These are phyloP conservation scores for Apolygus lucorum DNA, from an alignment of 1,140 invertebrate genomes.

Conservation along the genomic window DNA sequence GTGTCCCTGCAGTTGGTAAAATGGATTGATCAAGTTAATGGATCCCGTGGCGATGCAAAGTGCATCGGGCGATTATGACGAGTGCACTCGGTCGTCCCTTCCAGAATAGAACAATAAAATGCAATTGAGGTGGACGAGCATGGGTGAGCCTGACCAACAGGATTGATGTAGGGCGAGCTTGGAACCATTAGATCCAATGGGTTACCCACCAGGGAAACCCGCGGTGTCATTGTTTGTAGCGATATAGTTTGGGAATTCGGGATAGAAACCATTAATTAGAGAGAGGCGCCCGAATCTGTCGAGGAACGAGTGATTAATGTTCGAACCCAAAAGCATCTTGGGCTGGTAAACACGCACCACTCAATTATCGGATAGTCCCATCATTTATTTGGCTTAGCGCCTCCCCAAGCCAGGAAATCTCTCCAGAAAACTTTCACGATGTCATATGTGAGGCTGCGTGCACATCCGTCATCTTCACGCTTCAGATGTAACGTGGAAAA, in stretches of 20 bases:
- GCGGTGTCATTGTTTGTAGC: conserved; percentile 23
- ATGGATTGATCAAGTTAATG: conserved; percentile 21
- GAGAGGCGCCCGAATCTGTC: conserved; percentile 12
- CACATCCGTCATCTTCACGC: background rate
- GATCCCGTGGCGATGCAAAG: conserved; percentile 1
- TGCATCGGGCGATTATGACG: background rate
- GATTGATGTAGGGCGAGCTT: background rate
- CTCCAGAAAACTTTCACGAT: background rate
- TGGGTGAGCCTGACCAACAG: background rate
- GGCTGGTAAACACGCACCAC: conserved; percentile 15
- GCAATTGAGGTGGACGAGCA: background rate
- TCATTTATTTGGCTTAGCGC: conserved; percentile 22
- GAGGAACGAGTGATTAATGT: conserved; percentile 11
- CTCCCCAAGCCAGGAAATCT: background rate
- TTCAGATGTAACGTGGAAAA: background rate
- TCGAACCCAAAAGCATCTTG: conserved; percentile 9
- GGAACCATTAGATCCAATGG: background rate
- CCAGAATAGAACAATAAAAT: conserved; percentile 13
- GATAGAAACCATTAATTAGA: conserved; percentile 12
- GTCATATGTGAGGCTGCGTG: background rate
- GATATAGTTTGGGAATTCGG: conserved; percentile 3
- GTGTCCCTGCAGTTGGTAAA: background rate
- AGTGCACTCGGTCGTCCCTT: background rate
- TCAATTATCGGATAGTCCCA: conserved; percentile 17
- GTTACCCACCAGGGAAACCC: background rate